Evolutionary conservation across 2,888 invertebrate species (phyloP).

Genomic region (Bellardia pandia): DNA sequence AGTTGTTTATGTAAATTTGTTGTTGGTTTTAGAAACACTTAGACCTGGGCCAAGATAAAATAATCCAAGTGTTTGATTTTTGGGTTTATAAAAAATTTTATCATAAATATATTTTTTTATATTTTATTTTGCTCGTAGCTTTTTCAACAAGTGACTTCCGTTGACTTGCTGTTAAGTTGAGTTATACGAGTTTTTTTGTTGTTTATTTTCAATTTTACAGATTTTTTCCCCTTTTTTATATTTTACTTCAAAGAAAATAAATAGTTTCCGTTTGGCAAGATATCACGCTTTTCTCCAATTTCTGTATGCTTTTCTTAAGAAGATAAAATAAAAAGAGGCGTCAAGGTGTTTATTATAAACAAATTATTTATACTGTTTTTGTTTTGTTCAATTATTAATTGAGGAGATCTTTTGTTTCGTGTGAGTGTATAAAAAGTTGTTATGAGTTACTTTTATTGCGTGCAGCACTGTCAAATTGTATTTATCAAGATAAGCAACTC

Average conservation of each 20-base stretch:
- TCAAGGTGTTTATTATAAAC: constrained; percentile 52
- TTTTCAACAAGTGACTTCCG: constrained; percentile 73
- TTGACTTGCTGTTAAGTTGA: constrained; percentile 39
- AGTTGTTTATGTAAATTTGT: constrained; percentile 6
- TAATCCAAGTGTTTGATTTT: constrained; percentile 30
- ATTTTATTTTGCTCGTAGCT: constrained; percentile 5
- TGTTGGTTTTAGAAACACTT: constrained; percentile 8
- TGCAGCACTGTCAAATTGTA: constrained; percentile 63
- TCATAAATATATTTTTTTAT: neutral
- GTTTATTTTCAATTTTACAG: constrained; percentile 13
- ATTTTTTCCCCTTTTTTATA: constrained; percentile 25
- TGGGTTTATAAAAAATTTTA: constrained; percentile 30
- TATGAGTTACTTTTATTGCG: constrained; percentile 16
- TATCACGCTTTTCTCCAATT: constrained; percentile 38
- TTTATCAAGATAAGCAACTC: constrained; percentile 21
- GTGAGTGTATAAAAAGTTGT: neutral
- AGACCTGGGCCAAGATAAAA: constrained; percentile 1
- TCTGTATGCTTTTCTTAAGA: neutral
- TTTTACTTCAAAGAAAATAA: constrained; percentile 59
- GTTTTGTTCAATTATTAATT: constrained; percentile 1
- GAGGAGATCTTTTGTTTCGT: constrained; percentile 14
- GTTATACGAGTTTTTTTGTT: neutral
- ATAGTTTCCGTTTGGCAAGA: constrained; percentile 70
- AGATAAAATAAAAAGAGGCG: constrained; percentile 28
- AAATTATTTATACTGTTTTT: constrained; percentile 29